Base-by-base conservation (phyloP, 30 jellyfish, hydroid and myxozoan genomes). In the Rhopilema esculentum region DNA sequence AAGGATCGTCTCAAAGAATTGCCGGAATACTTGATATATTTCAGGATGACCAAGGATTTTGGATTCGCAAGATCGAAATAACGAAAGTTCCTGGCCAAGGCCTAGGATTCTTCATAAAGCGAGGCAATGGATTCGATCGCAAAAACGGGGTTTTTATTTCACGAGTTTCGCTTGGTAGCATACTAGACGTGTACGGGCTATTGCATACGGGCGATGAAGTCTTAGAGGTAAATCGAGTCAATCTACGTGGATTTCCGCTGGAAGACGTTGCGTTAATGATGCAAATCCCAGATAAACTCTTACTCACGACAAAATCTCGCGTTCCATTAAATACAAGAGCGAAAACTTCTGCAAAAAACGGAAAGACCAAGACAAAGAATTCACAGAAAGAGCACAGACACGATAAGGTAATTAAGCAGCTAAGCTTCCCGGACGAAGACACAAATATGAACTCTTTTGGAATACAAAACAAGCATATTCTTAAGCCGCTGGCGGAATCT, bases 121-220 rank as follows among this genome's bases (percentile, higher is more conserved):
- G 74, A 63, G 99, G 99, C 25, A 87, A 91, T 49, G 99, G 98
- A 6, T 73, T 82, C 33, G 97, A 95, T 53, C 92, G 98, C 12
- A 85, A 77, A 49, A 89, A 90, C 80, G 99, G 99, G 57, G 84
- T 95, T 2, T 95, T 95, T 75, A 87, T 95, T 32, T 95, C 99
- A 0, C 88, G 99, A 16, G 99, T 93, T 17, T 89, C 97, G 12
- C 91, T 95, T 1, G 99, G 97, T 49, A 95, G 98, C 72, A 72
- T 88, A 32, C 88, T 77, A 66, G 97, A 90, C 52, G 97, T 69
- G 32, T 91, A 79, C 87, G 92, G 92, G 30, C 65, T 89, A 72
- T 75, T 95, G 86, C 97, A 95, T 69, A 71, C 97, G 51, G 99
- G 98, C 4, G 99, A 95, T 78, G 98, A 95, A 64, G 96, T 95